Base-by-base conservation (phyloP, 1,140 invertebrate species). In the Asbolus verrucosus region DNA sequence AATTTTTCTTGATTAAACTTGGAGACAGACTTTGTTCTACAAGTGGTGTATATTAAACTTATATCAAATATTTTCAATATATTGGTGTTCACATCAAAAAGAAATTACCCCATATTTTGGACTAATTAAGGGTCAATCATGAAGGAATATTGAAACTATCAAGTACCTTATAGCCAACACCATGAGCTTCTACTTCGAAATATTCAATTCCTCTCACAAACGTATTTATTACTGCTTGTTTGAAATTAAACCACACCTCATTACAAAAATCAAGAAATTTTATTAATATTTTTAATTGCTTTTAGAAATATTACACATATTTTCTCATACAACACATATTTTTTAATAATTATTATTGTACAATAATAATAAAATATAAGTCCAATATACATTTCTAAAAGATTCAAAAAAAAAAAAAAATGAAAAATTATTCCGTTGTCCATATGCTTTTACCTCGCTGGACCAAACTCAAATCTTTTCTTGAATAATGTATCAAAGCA, bases 401-500 rank as follows among this genome's bases (percentile, higher is more conserved):
- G 21, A 27, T 30, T 46, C 6, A 46, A 46, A 46, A 16, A 60
- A 62, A 62, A 11, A 60, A 15, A 60, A 59, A 59, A 21, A 24
- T 19, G 6, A 16, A 16, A 59, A 59, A 24, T 19, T 24, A 36
- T 16, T 33, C 18, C 30, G 30, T 31, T 71, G 63, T 65, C 41
- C 30, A 65, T 13, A 46, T 70, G n/a, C 30, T 46, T 77, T 77
- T 77, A 77, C 76, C 76, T 77, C 76, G 60, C 73, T 73, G 73
- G 72, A 77, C 74, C 73, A 67, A 59, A 59, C 67, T 77, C 79
- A 90, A 79, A 95, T 91, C 82, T 92, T 93, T 81, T 98, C 97
- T 84, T 93, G 91, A 80, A 99, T 98, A 84, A 86, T 99, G 97
- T 19, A 92, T 91, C 15, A 99, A 85, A 14, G 96, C 96, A 79